Conservation (phyloP, 1,140 invertebrate genomes). For the Cherax destructor region DNA sequence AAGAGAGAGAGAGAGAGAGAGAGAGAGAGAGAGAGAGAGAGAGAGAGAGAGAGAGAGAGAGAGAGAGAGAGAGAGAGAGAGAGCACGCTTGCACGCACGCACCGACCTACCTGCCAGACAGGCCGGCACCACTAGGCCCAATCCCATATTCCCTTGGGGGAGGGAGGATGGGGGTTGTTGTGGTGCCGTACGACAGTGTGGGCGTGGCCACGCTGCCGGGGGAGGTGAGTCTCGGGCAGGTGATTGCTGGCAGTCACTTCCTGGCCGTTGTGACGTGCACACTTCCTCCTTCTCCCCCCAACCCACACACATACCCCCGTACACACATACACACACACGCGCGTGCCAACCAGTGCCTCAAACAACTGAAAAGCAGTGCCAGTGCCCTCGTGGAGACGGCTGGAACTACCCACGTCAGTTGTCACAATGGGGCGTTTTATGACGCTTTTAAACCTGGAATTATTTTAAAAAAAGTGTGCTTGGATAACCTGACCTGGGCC, state of each 20-base stretch:
- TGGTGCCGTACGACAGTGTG: neutral
- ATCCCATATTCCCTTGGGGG: too few species aligned
- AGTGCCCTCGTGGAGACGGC: too few species aligned
- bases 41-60: neutral
- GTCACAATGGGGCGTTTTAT: neutral
- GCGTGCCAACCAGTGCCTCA: neutral
- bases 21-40: neutral
- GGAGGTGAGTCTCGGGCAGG: neutral
- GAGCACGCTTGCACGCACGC: neutral
- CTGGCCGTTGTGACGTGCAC: slow-evolving; percentile 4
- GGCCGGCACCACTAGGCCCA: neutral
- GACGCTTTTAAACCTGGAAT: neutral
- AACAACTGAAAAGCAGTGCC: neutral
- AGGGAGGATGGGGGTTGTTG: neutral
- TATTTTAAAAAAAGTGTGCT: neutral
- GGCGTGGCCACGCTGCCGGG: slow-evolving; percentile 4
- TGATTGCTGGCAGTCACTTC: slow-evolving; percentile 4
- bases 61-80: slow-evolving; percentile 2
- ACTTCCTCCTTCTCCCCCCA: neutral
- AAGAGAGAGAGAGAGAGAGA: slow-evolving; percentile 10
- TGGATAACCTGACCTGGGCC: neutral
- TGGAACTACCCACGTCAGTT: too few species aligned
- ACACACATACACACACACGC: neutral
- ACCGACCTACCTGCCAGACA: neutral
- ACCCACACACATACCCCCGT: neutral